Conservation (phyloP, 2,888 invertebrate species). For the Drosophila emarginata region DNA sequence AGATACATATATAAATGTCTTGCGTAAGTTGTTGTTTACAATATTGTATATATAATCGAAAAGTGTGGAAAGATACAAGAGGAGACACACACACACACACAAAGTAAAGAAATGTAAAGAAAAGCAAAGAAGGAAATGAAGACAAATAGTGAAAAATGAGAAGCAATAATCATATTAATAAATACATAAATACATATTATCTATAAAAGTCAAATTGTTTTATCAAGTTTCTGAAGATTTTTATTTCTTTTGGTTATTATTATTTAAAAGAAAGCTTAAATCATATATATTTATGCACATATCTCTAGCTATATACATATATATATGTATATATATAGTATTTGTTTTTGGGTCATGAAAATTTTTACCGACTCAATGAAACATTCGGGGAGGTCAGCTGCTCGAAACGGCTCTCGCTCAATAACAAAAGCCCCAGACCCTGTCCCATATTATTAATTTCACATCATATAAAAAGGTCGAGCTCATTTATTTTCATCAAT, state of each 20-base stretch:
- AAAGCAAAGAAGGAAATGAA: slow-evolving; percentile 3
- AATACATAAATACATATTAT: background rate
- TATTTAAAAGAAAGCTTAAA: background rate
- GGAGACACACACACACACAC: slow-evolving; percentile 28
- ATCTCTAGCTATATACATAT: background rate
- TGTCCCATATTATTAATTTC: slow-evolving; percentile 75
- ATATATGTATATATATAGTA: background rate
- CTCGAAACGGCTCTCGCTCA: slow-evolving; percentile 44
- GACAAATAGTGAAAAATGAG: slow-evolving; percentile 10
- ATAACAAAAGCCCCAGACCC: slow-evolving; percentile 51
- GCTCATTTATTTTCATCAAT: slow-evolving; percentile 58
- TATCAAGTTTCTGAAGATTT: too few species aligned
- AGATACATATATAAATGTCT: slow-evolving; percentile 56
- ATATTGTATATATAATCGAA: slow-evolving; percentile 42
- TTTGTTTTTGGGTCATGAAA: slow-evolving; percentile 64
- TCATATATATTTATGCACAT: background rate
- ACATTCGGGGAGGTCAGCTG: slow-evolving; percentile 56
- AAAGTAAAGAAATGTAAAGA: slow-evolving; percentile 11
- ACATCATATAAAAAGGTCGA: slow-evolving; percentile 65
- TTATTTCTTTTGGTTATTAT: too few species aligned
- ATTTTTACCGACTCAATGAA: slow-evolving; percentile 38
- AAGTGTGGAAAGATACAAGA: slow-evolving; percentile 33
- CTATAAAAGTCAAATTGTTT: too few species aligned
- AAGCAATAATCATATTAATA: slow-evolving; percentile 8
- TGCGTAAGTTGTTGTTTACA: slow-evolving; percentile 79